Evolutionary conservation across 2,797 vertebrate species (phyloP).

Genomic region (Morelia viridis): DNA sequence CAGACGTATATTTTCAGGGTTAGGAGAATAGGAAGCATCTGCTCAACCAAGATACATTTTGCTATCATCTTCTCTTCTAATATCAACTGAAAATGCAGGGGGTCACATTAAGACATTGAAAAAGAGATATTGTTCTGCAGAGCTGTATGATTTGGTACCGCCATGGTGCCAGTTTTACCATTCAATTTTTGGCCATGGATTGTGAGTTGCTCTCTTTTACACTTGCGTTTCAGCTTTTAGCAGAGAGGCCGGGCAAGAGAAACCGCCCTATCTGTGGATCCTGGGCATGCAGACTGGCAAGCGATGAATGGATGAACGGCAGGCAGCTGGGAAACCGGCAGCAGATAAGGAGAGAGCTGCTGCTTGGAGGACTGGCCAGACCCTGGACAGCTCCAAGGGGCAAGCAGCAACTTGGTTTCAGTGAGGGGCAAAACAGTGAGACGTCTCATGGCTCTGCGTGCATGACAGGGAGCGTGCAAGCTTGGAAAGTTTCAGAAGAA

Average conservation of each 20-base stretch:
- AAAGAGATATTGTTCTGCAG: no score
- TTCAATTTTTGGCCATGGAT: no score
- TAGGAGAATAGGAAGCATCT: no score
- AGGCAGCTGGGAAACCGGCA: neutral
- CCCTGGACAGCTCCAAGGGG: conserved; percentile 19
- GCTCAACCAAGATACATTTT: no score
- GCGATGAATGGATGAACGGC: neutral
- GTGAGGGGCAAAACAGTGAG: neutral
- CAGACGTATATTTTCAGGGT: neutral
- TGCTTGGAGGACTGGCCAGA: neutral
- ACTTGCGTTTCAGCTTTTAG: no score
- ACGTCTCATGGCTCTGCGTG: neutral
- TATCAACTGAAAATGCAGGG: no score
- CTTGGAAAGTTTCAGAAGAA: neutral
- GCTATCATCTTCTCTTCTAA: no score
- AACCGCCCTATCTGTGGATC: no score
- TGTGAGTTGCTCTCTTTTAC: no score
- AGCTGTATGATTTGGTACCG: no score
- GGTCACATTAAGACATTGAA: no score
- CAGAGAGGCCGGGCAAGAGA: neutral
- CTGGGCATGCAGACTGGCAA: neutral
- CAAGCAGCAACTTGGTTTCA: neutral
- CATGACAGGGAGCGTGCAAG: neutral
- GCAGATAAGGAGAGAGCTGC: neutral
- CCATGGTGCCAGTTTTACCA: no score